Percentiles rank a stretch among this genome's conserved stretches.
phyloP scores from a whole-genome alignment of 37 sponge, comb jelly and placozoan genomes.

The Chondrilla cf. caribensis region DNA sequence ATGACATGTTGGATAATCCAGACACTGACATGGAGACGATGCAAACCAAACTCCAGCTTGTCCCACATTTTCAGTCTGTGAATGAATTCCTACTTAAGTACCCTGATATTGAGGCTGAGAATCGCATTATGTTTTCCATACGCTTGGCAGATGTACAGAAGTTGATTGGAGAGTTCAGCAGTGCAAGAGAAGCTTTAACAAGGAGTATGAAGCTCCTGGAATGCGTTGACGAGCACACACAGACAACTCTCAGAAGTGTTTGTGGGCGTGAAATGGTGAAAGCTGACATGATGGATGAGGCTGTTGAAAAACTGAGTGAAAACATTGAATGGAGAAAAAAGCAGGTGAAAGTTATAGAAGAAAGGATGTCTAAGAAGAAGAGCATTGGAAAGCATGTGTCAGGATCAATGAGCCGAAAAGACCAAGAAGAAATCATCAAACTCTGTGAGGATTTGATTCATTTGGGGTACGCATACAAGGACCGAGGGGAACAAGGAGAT shows the following conservation, averaged over 20 bases:
- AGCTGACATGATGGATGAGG: background rate
- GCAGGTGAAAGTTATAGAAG: background rate
- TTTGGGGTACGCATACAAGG: constrained; percentile 9
- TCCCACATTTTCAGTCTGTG: background rate
- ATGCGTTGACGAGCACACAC: too few species aligned
- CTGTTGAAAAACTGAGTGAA: background rate
- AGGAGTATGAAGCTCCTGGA: background rate
- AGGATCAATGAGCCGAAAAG: too few species aligned
- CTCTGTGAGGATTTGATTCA: background rate
- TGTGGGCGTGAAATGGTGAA: background rate
- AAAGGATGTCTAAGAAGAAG: background rate
- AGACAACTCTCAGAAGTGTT: background rate
- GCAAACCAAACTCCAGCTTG: background rate
- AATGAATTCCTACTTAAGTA: background rate
- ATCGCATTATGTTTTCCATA: background rate
- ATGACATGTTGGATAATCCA: background rate
- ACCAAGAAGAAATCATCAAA: background rate
- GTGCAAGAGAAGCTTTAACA: background rate
- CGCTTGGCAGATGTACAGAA: background rate
- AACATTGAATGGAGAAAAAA: background rate
- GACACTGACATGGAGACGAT: background rate
- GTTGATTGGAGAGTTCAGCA: background rate
- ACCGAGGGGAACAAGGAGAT: background rate
- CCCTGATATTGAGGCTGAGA: background rate
- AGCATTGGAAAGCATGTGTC: background rate